Evolutionary conservation across 2,113 vertebrate genomes (phyloP), one percentile per base, ranked within the genome.

Genomic region (Onychostoma macrolepis): DNA sequence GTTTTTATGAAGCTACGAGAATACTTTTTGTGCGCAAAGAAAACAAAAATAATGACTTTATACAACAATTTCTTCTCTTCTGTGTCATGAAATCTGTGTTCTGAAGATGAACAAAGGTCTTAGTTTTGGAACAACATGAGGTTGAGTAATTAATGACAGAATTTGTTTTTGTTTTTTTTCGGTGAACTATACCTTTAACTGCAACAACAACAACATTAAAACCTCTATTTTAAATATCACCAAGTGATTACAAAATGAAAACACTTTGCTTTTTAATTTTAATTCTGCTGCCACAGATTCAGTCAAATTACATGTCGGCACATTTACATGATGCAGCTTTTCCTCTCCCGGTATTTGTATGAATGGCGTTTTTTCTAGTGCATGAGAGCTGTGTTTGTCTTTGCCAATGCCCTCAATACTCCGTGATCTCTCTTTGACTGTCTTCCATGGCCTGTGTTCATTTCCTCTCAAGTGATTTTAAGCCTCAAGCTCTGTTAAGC

Each of bases 401-500:
- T 24, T n/a, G 56, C 21, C 24, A 61, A 17, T 61, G 21, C 21
- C 21, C 56, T 56, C 53, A 56, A 24, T 56, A 56, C 53, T 61
- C 24, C 21, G 9, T 61, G 56, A 61, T 61, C 50, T 74, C 82
- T 75, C 33, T 58, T 26, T 28, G n/a, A 50, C 43, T 78, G 38
- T 83, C 41, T 45, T 58, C 24, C 71, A 19, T 43, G 67, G 41
- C 65, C 30, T 56, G 30, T 33, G 36, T 65, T 81, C 36, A 26
- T 67, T 65, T 81, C 38, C 58, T 45, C 80, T 81, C 26, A 45
- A 77, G 72, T 48, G 72, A 78, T 72, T 76, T n/a, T 38, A 65
- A 50, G 74, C 84, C 84, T 85, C 6, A n/a, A 85, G 84, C 84
- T 79, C 41, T 0, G 26, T 45, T 79, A n/a, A 41, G 41, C 74